Evolutionary conservation across 1,140 invertebrate genomes (phyloP).

Genomic region (Triops cancriformis): DNA sequence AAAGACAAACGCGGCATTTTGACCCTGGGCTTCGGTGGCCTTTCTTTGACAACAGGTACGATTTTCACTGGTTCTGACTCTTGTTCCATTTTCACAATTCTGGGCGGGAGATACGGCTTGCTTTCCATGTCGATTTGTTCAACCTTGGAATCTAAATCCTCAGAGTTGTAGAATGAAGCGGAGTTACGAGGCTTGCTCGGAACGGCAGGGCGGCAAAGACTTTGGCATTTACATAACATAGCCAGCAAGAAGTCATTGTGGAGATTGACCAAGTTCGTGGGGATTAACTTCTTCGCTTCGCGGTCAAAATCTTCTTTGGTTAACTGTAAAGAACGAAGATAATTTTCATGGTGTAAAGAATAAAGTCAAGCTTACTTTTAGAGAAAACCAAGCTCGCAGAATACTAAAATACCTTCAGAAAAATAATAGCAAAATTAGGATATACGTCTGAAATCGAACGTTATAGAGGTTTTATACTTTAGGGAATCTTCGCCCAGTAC

Average conservation of each 20-base stretch:
- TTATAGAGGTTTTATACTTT: not conserved
- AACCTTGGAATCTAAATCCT: not conserved
- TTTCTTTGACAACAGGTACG: constrained; percentile 18
- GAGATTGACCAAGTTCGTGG: constrained; percentile 58
- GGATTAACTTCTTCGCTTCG: constrained; percentile 59
- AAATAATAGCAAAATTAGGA: not conserved
- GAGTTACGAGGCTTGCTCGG: not conserved
- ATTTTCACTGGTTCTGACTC: not conserved
- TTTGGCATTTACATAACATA: constrained; percentile 67
- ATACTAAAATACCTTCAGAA: not conserved
- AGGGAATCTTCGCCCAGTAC: not conserved
- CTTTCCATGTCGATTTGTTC: not conserved
- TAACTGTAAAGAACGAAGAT: constrained; percentile 37
- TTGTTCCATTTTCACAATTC: not conserved
- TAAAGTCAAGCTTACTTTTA: not conserved
- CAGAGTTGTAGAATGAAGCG: constrained; percentile 33
- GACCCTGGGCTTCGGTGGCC: constrained; percentile 35
- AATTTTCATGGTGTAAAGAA: not conserved
- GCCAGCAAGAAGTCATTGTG: constrained; percentile 76
- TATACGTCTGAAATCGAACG: not conserved
- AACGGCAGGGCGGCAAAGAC: constrained; percentile 37
- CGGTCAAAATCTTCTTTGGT: constrained; percentile 71
- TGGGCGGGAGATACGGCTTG: not conserved
- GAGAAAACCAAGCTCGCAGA: not conserved
- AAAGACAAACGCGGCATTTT: constrained; percentile 39